phyloP scores from a whole-genome alignment of 2,113 vertebrate species.

The Podiceps cristatus region DNA sequence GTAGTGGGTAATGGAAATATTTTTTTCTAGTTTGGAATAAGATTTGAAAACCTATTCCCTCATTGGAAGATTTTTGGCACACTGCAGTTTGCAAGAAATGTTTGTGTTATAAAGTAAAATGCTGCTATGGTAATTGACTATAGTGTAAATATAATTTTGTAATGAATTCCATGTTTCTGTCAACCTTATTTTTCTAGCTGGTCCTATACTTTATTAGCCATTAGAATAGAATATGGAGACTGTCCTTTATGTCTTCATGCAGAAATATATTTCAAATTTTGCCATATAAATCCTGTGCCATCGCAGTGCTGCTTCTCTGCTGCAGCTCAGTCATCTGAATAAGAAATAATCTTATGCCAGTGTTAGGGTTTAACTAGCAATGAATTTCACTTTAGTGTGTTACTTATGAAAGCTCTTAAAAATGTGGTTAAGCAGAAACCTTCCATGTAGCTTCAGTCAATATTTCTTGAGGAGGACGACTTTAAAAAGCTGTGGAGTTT shows the following conservation, averaged over 20 bases:
- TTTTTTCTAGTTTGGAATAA: conserved; percentile 54
- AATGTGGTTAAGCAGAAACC: conserved; percentile 63
- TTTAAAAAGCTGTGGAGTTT: conserved; percentile 6
- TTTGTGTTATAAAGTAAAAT: conserved; percentile 59
- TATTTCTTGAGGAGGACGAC: conserved; percentile 59
- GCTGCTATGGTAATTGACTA: conserved; percentile 43
- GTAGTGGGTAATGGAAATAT: conserved; percentile 24
- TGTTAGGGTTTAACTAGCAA: conserved; percentile 74
- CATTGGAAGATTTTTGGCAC: conserved; percentile 58
- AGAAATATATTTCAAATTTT: conserved; percentile 73
- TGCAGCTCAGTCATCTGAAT: conserved; percentile 61
- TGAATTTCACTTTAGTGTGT: conserved; percentile 73
- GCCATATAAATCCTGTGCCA: conserved; percentile 48
- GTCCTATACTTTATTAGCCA: conserved; percentile 61
- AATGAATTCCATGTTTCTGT: conserved; percentile 18
- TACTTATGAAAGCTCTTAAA: conserved; percentile 78
- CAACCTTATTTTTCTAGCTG: conserved; percentile 57
- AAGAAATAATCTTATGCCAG: conserved; percentile 66
- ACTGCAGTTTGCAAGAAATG: conserved; percentile 32
- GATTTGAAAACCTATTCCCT: conserved; percentile 62
- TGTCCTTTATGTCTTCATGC: conserved; percentile 62
- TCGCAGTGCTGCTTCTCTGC: conserved; percentile 8
- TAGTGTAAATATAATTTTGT: conserved; percentile 59
- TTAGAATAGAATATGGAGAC: conserved; percentile 62
- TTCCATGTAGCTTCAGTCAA: conserved; percentile 49